Base-by-base conservation (phyloP, 1,140 invertebrate genomes). In the Sitobion miscanthi region DNA sequence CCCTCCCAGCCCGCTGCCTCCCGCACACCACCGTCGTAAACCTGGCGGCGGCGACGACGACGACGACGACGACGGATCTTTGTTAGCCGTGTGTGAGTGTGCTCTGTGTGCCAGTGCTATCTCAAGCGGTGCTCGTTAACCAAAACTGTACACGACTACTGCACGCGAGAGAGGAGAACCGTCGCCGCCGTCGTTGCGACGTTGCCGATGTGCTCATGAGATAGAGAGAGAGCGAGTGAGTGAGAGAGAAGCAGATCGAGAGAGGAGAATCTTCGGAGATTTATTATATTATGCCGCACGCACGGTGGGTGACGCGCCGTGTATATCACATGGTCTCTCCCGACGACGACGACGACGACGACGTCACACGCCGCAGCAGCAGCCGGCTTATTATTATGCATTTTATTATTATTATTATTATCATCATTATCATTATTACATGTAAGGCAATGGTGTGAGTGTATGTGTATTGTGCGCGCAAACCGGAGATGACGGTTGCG, bases 71-170 rank as follows among this genome's bases (percentile, higher is more conserved):
- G 91, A 69, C 89, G 82, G 82, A 93, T 93, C 91, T 93, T 93
- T 54, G 91, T 93, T 92, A 92, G 49, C 35, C 82, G 77, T 45
- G n/a, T 30, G 47, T 47, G 49, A 9, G 52, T 38, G 87, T 47
- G 87, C 30, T 54, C 49, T 54, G 87, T 87, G 86, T 49, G 83
- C 38, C 21, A 25, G 86, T 52, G 89, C 89, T 90, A 90, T 90
- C 89, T 93, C 91, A 86, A 86, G 91, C 91, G 47, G 49, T 85
- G 91, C 91, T 93, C 91, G 91, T 93, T 93, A 93, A 93, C 91
- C 82, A 93, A 93, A 93, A 93, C 91, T 86, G 57, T 93, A 93
- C 91, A 86, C 91, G 91, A 93, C 91, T 93, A 93, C 91, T 85
- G 91, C 77, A 45, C 49, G 57, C 91, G 49, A 93, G 35, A 85